A percentile compares a stretch with the other conserved stretches of the same genome.
phyloP scores from a whole-genome alignment of 92 coral and sea anemone species.

The Zoanthus sociatus region DNA sequence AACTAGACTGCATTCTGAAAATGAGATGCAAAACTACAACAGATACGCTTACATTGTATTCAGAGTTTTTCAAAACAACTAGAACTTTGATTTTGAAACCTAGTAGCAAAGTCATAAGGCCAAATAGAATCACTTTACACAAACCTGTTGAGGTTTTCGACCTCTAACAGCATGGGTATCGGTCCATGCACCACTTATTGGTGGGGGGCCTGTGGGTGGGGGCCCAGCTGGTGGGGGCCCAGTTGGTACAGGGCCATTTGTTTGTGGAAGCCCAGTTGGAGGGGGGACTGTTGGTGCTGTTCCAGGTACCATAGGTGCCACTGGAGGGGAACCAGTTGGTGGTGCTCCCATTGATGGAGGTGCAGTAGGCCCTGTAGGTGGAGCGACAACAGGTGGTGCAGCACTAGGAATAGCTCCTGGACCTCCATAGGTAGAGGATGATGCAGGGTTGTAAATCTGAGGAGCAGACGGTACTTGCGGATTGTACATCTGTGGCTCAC shows the following conservation, averaged over 20 bases:
- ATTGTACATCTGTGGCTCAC: slow-evolving; percentile 49
- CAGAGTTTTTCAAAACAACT: too few species aligned
- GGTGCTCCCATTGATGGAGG: slow-evolving; percentile 53
- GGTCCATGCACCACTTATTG: slow-evolving; percentile 79
- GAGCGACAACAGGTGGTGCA: slow-evolving; percentile 82
- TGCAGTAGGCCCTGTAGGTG: slow-evolving; percentile 66
- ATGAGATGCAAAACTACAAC: too few species aligned
- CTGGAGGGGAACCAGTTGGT: slow-evolving; percentile 76
- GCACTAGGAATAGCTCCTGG: slow-evolving; percentile 4
- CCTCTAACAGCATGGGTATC: slow-evolving; percentile 77
- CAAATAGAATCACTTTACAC: background rate
- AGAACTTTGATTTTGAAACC: too few species aligned
- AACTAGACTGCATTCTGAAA: too few species aligned
- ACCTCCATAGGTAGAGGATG: slow-evolving; percentile 47
- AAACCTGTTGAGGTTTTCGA: slow-evolving; percentile 63
- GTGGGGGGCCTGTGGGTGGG: slow-evolving; percentile 73
- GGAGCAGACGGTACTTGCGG: slow-evolving; percentile 62
- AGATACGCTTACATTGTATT: too few species aligned
- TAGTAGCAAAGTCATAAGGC: background rate
- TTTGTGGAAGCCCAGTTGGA: slow-evolving; percentile 68
- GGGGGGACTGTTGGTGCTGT: slow-evolving; percentile 56
- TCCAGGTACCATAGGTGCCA: background rate
- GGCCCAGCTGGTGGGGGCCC: slow-evolving; percentile 75
- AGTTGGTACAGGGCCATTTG: slow-evolving; percentile 77
- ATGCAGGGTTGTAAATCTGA: slow-evolving; percentile 72